These are phyloP conservation scores for Antrozous pallidus DNA, from an alignment of 2,797 vertebrate species.

Conservation along the genomic window DNA sequence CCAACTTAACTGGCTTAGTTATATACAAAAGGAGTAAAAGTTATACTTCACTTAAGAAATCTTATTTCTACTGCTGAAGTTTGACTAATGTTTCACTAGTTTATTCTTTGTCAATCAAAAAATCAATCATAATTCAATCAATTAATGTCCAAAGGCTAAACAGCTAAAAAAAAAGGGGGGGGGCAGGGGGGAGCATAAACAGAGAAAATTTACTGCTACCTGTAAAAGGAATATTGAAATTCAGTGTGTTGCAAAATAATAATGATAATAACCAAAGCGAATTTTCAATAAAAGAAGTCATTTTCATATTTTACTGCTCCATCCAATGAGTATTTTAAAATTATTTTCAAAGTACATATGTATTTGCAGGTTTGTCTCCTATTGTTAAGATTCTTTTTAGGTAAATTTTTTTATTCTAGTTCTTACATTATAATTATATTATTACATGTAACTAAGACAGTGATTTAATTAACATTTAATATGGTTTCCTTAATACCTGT, in stretches of 20 bases:
- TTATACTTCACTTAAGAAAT: not conserved
- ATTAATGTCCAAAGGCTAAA: not conserved
- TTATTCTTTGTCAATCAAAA: not conserved
- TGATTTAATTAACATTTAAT: not conserved
- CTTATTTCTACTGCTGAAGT: not conserved
- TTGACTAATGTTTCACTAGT: not conserved
- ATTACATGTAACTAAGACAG: not conserved
- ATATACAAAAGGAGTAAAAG: not conserved
- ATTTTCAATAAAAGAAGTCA: not conserved
- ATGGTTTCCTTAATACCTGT: not conserved
- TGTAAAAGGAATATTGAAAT: not conserved
- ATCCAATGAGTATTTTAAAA: not conserved
- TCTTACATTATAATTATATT: not conserved
- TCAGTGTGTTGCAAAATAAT: not conserved
- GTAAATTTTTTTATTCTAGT: not conserved
- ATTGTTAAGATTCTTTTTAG: not conserved
- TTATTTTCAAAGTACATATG: not conserved
- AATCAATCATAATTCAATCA: not conserved
- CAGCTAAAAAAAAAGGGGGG: not conserved
- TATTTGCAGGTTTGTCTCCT: not conserved
- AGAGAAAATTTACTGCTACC: not conserved
- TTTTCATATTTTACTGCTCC: slow-evolving; percentile 8
- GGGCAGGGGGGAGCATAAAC: not conserved
- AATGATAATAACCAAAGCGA: not conserved
- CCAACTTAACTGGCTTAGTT: not conserved